Conservation (phyloP, 30 jellyfish, hydroid and myxozoan species). For the Aurelia sp. region DNA sequence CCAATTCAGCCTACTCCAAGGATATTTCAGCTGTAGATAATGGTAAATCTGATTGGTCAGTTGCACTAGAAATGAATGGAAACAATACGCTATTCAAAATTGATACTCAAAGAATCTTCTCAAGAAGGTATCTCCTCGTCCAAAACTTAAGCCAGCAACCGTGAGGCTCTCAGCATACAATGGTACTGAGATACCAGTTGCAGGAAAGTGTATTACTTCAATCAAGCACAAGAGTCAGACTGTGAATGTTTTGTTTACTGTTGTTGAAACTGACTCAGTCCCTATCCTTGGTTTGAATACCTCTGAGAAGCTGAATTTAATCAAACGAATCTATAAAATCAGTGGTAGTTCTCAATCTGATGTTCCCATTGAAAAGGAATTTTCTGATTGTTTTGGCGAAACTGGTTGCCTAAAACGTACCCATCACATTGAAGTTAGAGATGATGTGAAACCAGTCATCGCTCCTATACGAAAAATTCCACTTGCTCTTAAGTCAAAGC, state of each 20-base stretch:
- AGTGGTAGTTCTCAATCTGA: too few relatives aligned
- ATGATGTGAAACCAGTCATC: too few relatives aligned
- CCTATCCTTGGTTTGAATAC: constrained; percentile 70
- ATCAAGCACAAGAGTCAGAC: constrained; percentile 40
- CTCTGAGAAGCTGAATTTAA: constrained; percentile 34
- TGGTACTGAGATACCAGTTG: constrained; percentile 29
- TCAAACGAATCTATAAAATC: too few relatives aligned
- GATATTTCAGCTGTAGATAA: constrained; percentile 19
- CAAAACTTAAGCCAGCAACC: constrained; percentile 45
- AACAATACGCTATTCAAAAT: constrained; percentile 21
- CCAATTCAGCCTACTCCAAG: constrained; percentile 34
- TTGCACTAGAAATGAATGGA: constrained; percentile 27
- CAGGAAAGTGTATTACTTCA: too few relatives aligned
- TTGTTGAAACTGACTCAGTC: constrained; percentile 47
- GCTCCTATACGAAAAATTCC: too few relatives aligned
- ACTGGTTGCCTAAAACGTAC: too few relatives aligned
- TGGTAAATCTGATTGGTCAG: too few relatives aligned
- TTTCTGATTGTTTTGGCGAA: too few relatives aligned
- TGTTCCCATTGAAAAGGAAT: too few relatives aligned
- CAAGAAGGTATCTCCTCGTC: constrained; percentile 37
- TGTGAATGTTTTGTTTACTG: constrained; percentile 25
- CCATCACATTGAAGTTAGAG: too few relatives aligned
- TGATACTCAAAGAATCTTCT: constrained; percentile 60
- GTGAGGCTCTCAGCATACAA: too few relatives aligned
- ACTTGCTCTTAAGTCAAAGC: too few relatives aligned